A percentile compares a stretch with the other conserved stretches of the same genome.
phyloP scores from a whole-genome alignment of 2,888 invertebrate species.

The Melanchra persicariae region DNA sequence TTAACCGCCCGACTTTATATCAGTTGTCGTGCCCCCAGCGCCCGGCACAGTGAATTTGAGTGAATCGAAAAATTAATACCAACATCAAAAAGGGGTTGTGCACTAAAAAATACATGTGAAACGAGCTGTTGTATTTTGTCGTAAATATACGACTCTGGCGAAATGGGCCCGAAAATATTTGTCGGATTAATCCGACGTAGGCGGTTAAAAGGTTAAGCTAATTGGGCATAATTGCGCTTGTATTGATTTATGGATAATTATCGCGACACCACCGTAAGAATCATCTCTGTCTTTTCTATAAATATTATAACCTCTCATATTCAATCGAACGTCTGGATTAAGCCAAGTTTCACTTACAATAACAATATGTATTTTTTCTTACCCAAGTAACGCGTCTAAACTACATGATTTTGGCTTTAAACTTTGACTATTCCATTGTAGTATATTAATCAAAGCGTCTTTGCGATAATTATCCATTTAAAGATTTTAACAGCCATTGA shows the following conservation, averaged over 20 bases:
- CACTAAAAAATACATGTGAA: too few species aligned
- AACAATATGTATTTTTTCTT: slow-evolving; percentile 14
- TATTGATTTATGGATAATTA: not conserved
- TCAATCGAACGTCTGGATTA: not conserved
- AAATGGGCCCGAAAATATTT: too few species aligned
- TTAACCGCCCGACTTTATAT: too few species aligned
- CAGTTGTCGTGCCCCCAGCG: too few species aligned
- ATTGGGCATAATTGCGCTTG: not conserved
- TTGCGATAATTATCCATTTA: slow-evolving; percentile 12
- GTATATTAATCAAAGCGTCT: not conserved
- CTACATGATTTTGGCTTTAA: not conserved
- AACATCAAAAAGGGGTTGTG: too few species aligned
- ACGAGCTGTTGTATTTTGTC: too few species aligned
- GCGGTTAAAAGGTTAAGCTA: too few species aligned
- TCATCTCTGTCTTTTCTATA: slow-evolving; percentile 2
- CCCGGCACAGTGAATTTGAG: too few species aligned
- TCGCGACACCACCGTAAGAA: slow-evolving; percentile 8
- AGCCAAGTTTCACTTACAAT: slow-evolving; percentile 14
- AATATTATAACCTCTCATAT: slow-evolving; percentile 2
- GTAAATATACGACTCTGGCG: too few species aligned
- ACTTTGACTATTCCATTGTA: not conserved
- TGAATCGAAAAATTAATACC: too few species aligned
- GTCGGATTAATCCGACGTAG: too few species aligned
- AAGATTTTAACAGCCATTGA: not conserved
- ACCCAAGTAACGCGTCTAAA: not conserved